Evolutionary conservation across 2,888 invertebrate genomes (phyloP).

Genomic region (Cataglyphis livida): DNA sequence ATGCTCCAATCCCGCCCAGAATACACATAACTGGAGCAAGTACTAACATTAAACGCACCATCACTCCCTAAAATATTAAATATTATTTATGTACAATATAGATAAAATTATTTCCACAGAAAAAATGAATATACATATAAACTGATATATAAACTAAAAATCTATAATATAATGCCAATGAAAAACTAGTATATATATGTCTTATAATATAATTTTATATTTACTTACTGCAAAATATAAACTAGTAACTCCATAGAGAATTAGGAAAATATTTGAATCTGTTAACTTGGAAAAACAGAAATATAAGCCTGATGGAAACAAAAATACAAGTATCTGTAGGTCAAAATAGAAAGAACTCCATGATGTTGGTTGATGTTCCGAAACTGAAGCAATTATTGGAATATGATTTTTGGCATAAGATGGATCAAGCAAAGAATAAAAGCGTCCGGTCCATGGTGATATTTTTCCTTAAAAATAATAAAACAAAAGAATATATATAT

Average conservation of each 20-base stretch:
- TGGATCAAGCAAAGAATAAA: conserved; percentile 98
- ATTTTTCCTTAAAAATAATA: conserved; percentile 90
- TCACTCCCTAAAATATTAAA: conserved; percentile 92
- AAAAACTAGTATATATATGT: neutral
- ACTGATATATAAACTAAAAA: neutral
- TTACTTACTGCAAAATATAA: conserved; percentile 97
- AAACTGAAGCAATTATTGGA: conserved; percentile 98
- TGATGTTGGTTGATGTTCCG: conserved; percentile 99
- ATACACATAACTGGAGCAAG: conserved; percentile 99
- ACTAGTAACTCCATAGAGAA: conserved; percentile 98
- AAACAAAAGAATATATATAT: neutral
- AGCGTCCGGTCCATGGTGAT: conserved; percentile 99
- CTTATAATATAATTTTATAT: conserved; percentile 21
- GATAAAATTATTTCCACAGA: neutral
- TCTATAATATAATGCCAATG: neutral
- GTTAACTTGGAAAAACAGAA: conserved; percentile 98
- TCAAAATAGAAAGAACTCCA: conserved; percentile 99
- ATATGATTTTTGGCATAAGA: conserved; percentile 99
- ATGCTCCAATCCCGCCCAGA: conserved; percentile 97
- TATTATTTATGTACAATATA: neutral
- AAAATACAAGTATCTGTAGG: conserved; percentile 97
- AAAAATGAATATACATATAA: neutral
- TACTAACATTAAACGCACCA: conserved; percentile 99
- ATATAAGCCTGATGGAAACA: conserved; percentile 98
- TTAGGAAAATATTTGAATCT: conserved; percentile 98